phyloP scores from a whole-genome alignment of 2,113 vertebrate species.

The Nibea albiflora region DNA sequence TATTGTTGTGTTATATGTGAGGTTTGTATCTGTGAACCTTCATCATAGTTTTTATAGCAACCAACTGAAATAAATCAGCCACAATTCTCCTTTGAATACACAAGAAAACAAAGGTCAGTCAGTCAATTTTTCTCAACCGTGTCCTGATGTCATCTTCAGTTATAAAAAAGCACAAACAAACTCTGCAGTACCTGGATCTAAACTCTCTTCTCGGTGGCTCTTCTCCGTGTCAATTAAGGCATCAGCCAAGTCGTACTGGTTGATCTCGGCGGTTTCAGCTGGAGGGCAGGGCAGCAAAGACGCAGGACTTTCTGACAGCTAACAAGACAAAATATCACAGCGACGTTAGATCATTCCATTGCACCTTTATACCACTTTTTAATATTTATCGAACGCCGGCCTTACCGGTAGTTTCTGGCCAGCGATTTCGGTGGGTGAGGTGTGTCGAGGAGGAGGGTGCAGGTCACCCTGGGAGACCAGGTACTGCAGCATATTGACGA shows the following conservation, averaged over 20 bases:
- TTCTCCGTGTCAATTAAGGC: constrained; percentile 91
- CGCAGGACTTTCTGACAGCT: constrained; percentile 89
- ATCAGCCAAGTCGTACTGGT: constrained; percentile 91
- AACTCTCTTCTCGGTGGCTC: constrained; percentile 79
- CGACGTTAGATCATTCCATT: not conserved
- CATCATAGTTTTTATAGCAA: not conserved
- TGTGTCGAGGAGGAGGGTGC: constrained; percentile 87
- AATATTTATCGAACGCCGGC: not conserved
- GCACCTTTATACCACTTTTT: not conserved
- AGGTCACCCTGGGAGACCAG: constrained; percentile 89
- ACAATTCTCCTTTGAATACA: not conserved
- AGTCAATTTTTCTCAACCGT: not conserved
- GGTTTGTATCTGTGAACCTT: not conserved
- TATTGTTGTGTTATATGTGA: not conserved
- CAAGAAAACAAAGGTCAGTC: not conserved
- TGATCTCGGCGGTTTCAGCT: constrained; percentile 91
- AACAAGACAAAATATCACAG: constrained; percentile 34
- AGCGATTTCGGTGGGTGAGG: constrained; percentile 91
- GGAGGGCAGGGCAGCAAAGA: constrained; percentile 85
- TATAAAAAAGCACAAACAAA: not conserved
- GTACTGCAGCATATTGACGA: constrained; percentile 92
- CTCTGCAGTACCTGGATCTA: constrained; percentile 78
- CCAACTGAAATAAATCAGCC: not conserved
- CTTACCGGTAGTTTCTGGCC: constrained; percentile 92
- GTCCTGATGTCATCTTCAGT: not conserved